Base-by-base conservation (phyloP, 1,140 invertebrate species). In the Euura lappo region DNA sequence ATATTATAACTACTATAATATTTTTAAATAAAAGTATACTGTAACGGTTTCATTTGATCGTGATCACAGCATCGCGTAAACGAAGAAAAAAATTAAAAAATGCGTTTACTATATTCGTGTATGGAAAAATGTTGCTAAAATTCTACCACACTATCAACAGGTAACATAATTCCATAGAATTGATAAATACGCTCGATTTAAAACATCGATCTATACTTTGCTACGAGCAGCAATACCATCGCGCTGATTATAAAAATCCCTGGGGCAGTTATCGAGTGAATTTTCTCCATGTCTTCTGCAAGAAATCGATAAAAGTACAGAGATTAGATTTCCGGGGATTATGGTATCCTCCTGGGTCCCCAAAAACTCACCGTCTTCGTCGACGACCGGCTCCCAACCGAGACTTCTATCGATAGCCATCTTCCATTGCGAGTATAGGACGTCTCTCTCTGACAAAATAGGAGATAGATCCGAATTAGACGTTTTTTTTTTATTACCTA, bases 391-490 rank as follows among this genome's bases (percentile, higher is more conserved):
- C 3, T 87, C 90, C 96, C 96, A 98, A 67, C 91, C 91, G 80
- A 97, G 89, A 80, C 94, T 95, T 78, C 93, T 90, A 70, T 94
- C 89, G 1, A 98, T 91, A 5, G 94, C 95, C 85, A 92, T 92
- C 83, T 97, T 95, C 96, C 96, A 98, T 77, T 92, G 90, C 2
- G 88, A 89, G 81, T 96, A 96, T 43, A 94, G 89, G 10, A 93
- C 88, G 81, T 97, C 94, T 64, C 96, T 90, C 82, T 96, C 96
- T 96, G 79, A 44, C 91, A 74, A 47, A 71, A 42, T n/a, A 65
- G 44, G 71, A 66, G 47, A 43, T 28, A 67, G 60, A 44, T 65
- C 28, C 10, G 28, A 65, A 71, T 69, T 43, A 11, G 43, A 74
- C n/a, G 67, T 75, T 70, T 45, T 51, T 68, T 68, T 13, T 65